These are phyloP conservation scores for Microchrysa polita DNA, from an alignment of 2,888 invertebrate genomes.

Conservation along the genomic window DNA sequence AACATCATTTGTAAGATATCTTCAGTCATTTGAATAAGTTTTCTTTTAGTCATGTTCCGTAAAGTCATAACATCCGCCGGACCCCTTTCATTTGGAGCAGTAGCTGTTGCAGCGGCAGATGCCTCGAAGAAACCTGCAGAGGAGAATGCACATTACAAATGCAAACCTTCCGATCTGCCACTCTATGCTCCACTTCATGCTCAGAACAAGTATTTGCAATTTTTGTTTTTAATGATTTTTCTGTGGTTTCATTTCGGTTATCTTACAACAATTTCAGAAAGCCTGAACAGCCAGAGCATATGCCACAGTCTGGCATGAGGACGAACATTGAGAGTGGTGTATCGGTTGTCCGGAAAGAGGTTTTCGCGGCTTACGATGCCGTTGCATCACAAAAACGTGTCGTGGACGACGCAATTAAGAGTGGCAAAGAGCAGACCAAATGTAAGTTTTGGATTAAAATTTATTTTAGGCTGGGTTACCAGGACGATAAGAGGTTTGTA, in stretches of 20 bases:
- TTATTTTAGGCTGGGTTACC: no score
- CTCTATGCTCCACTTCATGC: constrained; percentile 58
- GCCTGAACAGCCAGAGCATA: constrained; percentile 49
- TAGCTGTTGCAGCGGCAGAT: constrained; percentile 8
- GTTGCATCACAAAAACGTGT: constrained; percentile 57
- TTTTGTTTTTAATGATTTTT: background rate
- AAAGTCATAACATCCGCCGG: background rate
- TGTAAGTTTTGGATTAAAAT: constrained; percentile 51
- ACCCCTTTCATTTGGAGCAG: constrained; percentile 33
- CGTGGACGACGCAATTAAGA: constrained; percentile 55
- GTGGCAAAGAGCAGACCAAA: constrained; percentile 59
- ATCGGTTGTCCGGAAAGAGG: constrained; percentile 56
- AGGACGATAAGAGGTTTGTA: no score
- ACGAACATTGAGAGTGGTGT: constrained; percentile 57
- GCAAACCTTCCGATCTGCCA: constrained; percentile 61
- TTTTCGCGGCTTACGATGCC: constrained; percentile 55
- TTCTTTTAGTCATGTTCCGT: constrained; percentile 39
- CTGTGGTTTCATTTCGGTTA: no score
- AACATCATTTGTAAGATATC: background rate
- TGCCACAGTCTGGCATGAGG: constrained; percentile 53
- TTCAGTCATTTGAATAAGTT: background rate
- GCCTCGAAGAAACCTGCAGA: constrained; percentile 31
- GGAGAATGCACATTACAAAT: constrained; percentile 54
- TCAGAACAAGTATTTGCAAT: constrained; percentile 56
- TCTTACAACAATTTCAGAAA: background rate